Base-by-base conservation (phyloP, 2,888 invertebrate species). In the Drosophila antonietae region DNA sequence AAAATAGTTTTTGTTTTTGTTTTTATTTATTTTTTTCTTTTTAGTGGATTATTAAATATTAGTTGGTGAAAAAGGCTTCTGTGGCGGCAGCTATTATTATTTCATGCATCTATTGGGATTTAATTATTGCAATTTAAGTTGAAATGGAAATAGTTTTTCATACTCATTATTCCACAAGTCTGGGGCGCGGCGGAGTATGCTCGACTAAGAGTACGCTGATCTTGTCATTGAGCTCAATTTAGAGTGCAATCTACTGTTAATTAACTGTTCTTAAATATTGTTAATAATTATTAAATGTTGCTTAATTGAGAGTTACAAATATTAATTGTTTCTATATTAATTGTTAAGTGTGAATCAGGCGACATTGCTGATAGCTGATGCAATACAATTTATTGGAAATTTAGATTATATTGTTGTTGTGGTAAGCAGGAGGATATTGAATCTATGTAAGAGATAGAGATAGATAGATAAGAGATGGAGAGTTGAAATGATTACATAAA, bases 41-140 rank as follows among this genome's bases (percentile, higher is more conserved):
- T 58, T 51, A 73, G 84, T 58, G 59, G 71, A 75, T 83, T 87
- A 85, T 85, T 85, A 85, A 87, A 83, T 85, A 87, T 78, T 70
- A 66, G 75, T 68, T 63, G 68, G 62, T 63, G 33, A 70, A 71
- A 83, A 85, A 80, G 81, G 87, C 89, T 85, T 87, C 84, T 87
- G 84, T 68, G 56, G 71, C 70, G 55, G 89, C 68, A 68, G 58
- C 84, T 81, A 77, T 69, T 72, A 88, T 83, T 83, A 88, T 68
- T 80, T 61, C 61, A 60, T 56, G 66, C 64, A 66, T 39, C 49
- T 61, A 66, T 52, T 28, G 39, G 33, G 44, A 59, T 75, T 79
- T 76, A 79, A 80, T 83, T 74, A 73, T 82, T 68, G 72, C 68
- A 44, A 44, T 68, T 75, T 72, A 62, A 68, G 69, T 31, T 43